Evolutionary conservation across 2,113 vertebrate genomes (phyloP), one percentile per base, ranked within the genome.

Genomic region (Syrmaticus mikado): DNA sequence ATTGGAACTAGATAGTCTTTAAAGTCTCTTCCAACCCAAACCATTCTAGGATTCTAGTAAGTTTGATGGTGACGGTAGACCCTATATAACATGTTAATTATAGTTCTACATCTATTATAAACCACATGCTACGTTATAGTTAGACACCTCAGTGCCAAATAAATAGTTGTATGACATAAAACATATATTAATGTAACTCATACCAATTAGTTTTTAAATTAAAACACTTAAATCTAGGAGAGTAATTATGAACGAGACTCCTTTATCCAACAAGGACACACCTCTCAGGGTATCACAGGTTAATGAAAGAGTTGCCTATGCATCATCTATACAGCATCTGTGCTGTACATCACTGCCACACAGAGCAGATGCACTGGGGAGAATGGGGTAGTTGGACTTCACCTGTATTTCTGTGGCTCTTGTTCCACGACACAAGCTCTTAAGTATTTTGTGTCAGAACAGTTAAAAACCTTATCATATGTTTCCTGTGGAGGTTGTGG

Each of bases 241-340:
- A 57, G 52, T 77, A 65, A 87, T 57, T 87, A 34, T 12, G n/a
- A 79, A 85, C 64, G 13, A 17, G 25, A 58, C 46, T 80, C 82
- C 30, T 87, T 89, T 77, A 34, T 87, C 40, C 11, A 34, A 17
- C 28, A 50, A 58, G 55, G 64, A 43, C 46, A 4, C 67, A 60
- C 45, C 60, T 81, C 85, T 8, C 15, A 76, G 58, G n/a, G 34
- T 85, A 45, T 85, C 3, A 3, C 53, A 71, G 64, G 25, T 50
- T 95, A 73, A 28, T 85, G 90, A 74, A 64, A 87, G 40, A 86
- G 61, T 72, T 76, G 65, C 65, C 58, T 66, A 3, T 75, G 28
- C 52, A 67, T 86, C 65, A 27, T 78, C 52, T 85, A 8, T 57
- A 24, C 30, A 36, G 85, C 80, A 86, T 88, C 83, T 95, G 93